phyloP scores from a whole-genome alignment of 2,888 invertebrate species.

The Cinara cedri region DNA sequence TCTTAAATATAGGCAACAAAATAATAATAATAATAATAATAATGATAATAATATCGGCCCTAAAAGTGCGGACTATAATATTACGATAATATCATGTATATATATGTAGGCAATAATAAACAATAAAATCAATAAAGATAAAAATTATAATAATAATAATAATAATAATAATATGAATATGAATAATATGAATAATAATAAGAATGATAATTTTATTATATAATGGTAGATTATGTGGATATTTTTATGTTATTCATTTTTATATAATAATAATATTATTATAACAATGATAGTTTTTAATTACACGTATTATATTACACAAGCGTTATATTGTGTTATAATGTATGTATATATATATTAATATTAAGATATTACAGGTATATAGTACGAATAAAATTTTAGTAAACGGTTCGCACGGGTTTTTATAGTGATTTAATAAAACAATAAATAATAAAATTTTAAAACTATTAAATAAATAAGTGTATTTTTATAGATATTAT shows the following conservation, averaged over 20 bases:
- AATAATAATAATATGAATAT: conserved; percentile 23
- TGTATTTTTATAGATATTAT: no score
- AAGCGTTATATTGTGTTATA: conserved; percentile 8
- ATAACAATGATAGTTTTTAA: conserved; percentile 14
- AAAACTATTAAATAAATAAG: no score
- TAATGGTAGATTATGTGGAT: no score
- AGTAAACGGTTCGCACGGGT: no score
- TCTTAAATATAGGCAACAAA: conserved; percentile 43
- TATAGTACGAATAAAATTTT: no score
- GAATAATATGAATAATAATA: conserved; percentile 11
- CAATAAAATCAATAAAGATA: conserved; percentile 36
- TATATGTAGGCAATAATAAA: conserved; percentile 49
- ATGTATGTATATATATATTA: not conserved
- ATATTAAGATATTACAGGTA: no score
- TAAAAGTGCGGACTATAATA: conserved; percentile 36
- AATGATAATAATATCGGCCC: conserved; percentile 33
- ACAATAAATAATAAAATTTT: not conserved
- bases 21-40: no score
- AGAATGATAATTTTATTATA: no score
- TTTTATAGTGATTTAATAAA: not conserved
- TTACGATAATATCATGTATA: no score
- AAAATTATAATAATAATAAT: conserved; percentile 16
- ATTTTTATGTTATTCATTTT: no score
- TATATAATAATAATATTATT: conserved; percentile 12
- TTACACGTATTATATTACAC: conserved; percentile 1